A percentile compares a stretch with the other conserved stretches of the same genome.
phyloP scores from a whole-genome alignment of 2,888 invertebrate genomes.

The Nematopogon swammerdamellus region DNA sequence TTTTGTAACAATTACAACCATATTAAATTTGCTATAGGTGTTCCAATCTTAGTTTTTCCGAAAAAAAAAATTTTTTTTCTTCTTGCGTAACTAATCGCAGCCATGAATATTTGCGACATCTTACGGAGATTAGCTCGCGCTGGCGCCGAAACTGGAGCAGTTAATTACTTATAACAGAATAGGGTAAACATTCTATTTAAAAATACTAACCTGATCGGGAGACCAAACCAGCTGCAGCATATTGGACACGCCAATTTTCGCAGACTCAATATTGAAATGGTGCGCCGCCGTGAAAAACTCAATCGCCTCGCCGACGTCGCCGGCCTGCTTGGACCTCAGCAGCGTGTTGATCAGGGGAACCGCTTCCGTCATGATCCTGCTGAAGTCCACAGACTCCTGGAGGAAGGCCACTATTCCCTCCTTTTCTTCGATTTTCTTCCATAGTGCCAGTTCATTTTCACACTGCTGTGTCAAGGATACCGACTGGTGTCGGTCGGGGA shows the following conservation, averaged over 20 bases:
- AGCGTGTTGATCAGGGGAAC: slow-evolving; percentile 65
- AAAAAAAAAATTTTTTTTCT: no score
- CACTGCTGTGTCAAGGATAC: slow-evolving; percentile 36
- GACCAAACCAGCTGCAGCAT: slow-evolving; percentile 80
- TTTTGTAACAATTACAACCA: no score
- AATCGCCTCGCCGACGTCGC: slow-evolving; percentile 86
- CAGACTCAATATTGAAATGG: slow-evolving; percentile 73
- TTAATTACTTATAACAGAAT: no score
- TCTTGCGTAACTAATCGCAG: no score
- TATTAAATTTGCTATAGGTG: no score
- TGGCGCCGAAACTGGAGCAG: no score
- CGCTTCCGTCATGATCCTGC: slow-evolving; percentile 38
- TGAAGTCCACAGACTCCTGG: slow-evolving; percentile 59
- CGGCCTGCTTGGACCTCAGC: slow-evolving; percentile 67
- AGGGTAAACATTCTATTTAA: no score
- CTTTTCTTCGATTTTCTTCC: slow-evolving; percentile 56
- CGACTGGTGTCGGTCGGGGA: slow-evolving; percentile 31
- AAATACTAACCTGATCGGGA: slow-evolving; percentile 66
- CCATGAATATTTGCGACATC: no score
- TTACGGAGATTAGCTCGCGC: no score
- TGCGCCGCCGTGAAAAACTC: slow-evolving; percentile 82
- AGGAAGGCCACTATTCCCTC: slow-evolving; percentile 69
- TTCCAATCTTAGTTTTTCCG: no score
- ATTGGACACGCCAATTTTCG: slow-evolving; percentile 66
- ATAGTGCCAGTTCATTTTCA: slow-evolving; percentile 38